Evolutionary conservation across 2,113 vertebrate genomes (phyloP).

Genomic region (Strigops habroptila): DNA sequence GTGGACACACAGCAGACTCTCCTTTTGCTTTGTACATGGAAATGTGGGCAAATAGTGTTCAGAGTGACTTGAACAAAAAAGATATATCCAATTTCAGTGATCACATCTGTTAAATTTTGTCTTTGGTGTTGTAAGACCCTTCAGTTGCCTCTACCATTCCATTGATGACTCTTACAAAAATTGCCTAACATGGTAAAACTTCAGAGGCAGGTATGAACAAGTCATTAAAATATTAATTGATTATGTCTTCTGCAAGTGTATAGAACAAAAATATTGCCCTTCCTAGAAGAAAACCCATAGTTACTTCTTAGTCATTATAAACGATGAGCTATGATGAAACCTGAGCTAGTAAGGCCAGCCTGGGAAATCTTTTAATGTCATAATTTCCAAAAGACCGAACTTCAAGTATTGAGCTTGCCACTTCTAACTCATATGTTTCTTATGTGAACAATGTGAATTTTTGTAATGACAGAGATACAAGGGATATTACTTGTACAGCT

Average conservation of each 20-base stretch:
- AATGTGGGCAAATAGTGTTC: neutral
- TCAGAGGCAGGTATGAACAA: neutral
- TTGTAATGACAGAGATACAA: neutral
- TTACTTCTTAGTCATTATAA: neutral
- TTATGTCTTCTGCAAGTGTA: neutral
- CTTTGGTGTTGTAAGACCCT: neutral
- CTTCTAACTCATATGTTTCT: neutral
- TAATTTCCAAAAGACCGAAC: neutral
- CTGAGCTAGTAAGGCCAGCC: neutral
- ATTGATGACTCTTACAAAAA: neutral
- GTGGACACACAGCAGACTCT: neutral
- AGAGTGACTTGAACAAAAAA: neutral
- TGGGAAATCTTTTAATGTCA: neutral
- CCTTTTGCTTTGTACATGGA: neutral
- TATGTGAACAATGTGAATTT: neutral
- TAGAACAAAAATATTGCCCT: neutral
- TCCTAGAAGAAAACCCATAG: neutral
- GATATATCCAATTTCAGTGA: neutral
- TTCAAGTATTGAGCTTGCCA: neutral
- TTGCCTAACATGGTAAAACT: neutral
- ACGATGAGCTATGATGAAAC: neutral
- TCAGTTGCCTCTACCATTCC: neutral
- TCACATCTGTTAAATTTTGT: neutral
- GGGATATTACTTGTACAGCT: neutral
- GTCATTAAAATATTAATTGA: neutral